Evolutionary conservation across 2,797 vertebrate species (phyloP).

Genomic region (Acipenser ruthenus): DNA sequence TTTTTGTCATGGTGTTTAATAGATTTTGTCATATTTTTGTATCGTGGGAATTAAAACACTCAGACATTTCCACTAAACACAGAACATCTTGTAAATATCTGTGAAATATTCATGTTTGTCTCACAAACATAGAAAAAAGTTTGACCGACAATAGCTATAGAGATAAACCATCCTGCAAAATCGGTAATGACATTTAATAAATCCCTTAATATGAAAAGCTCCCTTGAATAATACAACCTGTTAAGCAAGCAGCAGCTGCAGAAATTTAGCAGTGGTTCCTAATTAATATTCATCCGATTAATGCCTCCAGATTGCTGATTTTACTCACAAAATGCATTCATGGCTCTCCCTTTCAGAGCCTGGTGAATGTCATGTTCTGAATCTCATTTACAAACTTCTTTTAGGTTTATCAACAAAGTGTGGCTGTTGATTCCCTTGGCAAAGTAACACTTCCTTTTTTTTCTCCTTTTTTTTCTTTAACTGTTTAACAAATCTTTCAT

Average conservation of each 20-base stretch:
- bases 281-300: conserved; percentile 5
- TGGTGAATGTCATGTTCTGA: not conserved
- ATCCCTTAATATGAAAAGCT: conserved; percentile 3
- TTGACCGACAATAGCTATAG: not conserved
- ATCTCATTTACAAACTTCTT: not conserved
- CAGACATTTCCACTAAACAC: too few relatives aligned
- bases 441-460: too few relatives aligned
- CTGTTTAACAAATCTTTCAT: too few relatives aligned
- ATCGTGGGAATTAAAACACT: too few relatives aligned
- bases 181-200: not conserved
- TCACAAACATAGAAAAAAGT: not conserved
- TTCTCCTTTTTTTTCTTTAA: too few relatives aligned
- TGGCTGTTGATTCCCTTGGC: too few relatives aligned
- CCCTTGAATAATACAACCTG: not conserved
- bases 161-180: conserved; percentile 1
- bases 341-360: not conserved
- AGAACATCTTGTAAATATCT: too few relatives aligned
- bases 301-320: conserved; percentile 1
- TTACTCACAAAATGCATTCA: not conserved
- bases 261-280: conserved; percentile 1
- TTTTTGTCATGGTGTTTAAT: too few relatives aligned
- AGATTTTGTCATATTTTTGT: too few relatives aligned
- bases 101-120: not conserved
- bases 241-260: not conserved
- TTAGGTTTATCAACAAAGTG: too few relatives aligned